These are phyloP conservation scores for Perizoma affinitatum DNA, from an alignment of 2,888 invertebrate species.

Conservation along the genomic window DNA sequence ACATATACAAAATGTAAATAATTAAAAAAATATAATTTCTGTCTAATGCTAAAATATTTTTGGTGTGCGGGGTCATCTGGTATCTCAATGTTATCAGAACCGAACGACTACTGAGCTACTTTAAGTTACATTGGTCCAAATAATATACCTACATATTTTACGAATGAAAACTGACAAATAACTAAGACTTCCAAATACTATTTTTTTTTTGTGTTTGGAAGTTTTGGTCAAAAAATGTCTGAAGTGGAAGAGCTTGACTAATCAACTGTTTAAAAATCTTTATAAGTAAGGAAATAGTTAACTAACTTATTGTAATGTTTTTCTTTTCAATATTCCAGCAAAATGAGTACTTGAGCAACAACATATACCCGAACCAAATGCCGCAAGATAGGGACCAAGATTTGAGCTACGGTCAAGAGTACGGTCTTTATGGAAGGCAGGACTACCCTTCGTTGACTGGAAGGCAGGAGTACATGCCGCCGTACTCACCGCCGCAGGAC, in stretches of 20 bases:
- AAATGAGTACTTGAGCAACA: conserved; percentile 21
- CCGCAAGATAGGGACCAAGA: conserved; percentile 6
- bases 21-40: too few species aligned
- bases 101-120: conserved; percentile 21
- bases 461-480: conserved; percentile 4
- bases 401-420: conserved; percentile 26
- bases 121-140: conserved; percentile 12
- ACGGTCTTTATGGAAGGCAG: conserved; percentile 47
- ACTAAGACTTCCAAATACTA: too few species aligned
- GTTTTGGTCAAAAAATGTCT: too few species aligned
- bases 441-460: conserved; percentile 29
- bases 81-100: conserved; percentile 42
- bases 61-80: conserved; percentile 42
- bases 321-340: conserved; percentile 13
- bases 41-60: conserved; percentile 46
- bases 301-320: too few species aligned
- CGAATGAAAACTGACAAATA: too few species aligned
- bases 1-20: too few species aligned
- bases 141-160: background rate
- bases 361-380: conserved; percentile 12
- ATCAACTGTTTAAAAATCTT: too few species aligned
- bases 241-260: too few species aligned
- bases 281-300: too few species aligned
- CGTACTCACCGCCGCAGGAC: too few species aligned
- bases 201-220: too few species aligned